Evolutionary conservation across 2,888 invertebrate species (phyloP).

Genomic region (Monochamus alternatus): DNA sequence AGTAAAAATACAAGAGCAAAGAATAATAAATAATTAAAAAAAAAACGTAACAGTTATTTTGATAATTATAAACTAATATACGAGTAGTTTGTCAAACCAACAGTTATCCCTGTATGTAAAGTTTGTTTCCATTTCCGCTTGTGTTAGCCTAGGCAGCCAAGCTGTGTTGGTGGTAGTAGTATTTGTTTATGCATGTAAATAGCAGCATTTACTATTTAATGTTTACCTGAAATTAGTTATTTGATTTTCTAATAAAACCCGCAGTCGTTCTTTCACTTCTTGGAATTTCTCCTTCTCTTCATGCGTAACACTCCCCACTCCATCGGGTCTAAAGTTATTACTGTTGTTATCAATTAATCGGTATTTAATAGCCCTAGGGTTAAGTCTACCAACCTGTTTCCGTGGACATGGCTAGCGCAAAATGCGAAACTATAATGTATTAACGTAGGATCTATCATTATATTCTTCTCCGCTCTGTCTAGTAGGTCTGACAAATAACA

Average conservation of each 20-base stretch:
- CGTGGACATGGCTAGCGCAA: conserved; percentile 99
- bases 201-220: conserved; percentile 29
- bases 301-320: conserved; percentile 97
- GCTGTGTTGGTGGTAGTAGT: conserved; percentile 22
- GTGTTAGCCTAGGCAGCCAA: conserved; percentile 24
- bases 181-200: conserved; percentile 22
- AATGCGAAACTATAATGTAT: conserved; percentile 99
- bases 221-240: conserved; percentile 96
- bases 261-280: conserved; percentile 95
- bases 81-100: conserved; percentile 19
- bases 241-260: conserved; percentile 95
- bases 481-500: conserved; percentile 96
- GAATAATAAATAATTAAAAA: no score
- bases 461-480: conserved; percentile 91
- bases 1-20: no score
- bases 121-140: conserved; percentile 14
- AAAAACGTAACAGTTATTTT: background rate
- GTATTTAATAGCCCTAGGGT: conserved; percentile 62
- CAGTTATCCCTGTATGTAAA: conserved; percentile 4
- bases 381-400: conserved; percentile 86
- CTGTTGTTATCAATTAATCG: conserved; percentile 70
- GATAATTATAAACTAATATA: background rate
- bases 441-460: conserved; percentile 98
- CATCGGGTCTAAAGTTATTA: conserved; percentile 89
- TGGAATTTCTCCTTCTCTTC: conserved; percentile 99